A percentile compares a stretch with the other conserved stretches of the same genome.
Conservation (phyloP, 2,888 invertebrate genomes). For the Scrobipalpa atriplicella region DNA sequence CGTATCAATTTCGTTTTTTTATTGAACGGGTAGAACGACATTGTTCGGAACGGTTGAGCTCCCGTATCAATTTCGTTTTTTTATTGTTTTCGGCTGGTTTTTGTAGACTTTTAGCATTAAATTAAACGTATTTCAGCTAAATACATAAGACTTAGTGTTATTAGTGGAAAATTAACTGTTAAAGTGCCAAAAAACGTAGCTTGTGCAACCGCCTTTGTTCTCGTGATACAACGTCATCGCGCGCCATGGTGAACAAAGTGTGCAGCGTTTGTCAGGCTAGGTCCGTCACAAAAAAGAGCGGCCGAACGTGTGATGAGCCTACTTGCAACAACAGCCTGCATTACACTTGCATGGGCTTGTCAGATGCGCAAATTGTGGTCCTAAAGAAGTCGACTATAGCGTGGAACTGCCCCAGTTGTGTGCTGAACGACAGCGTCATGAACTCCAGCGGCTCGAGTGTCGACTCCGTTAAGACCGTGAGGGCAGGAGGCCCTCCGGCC, state of each 20-base stretch:
- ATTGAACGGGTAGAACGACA: neutral
- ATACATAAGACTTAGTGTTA: neutral
- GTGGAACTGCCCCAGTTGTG: neutral
- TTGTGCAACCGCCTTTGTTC: neutral
- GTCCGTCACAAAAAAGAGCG: neutral
- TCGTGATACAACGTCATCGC: no score
- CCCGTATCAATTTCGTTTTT: neutral
- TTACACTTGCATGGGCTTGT: neutral
- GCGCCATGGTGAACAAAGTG: conserved; percentile 8
- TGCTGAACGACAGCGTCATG: neutral
- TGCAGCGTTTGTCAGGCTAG: neutral
- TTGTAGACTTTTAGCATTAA: neutral
- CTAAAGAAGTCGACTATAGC: neutral
- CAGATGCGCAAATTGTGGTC: neutral
- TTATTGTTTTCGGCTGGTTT: neutral
- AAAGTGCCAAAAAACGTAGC: neutral
- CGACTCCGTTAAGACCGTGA: neutral
- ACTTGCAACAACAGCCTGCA: neutral
- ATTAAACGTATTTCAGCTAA: neutral
- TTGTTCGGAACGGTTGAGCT: neutral
- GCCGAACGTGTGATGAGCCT: neutral
- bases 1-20: no score
- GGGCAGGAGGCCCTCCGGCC: no score
- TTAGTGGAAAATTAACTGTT: neutral
- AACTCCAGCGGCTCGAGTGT: neutral